Evolutionary conservation across 2,797 vertebrate species (phyloP), one percentile per base, ranked within the genome.

Genomic region (Coreius guichenoti): DNA sequence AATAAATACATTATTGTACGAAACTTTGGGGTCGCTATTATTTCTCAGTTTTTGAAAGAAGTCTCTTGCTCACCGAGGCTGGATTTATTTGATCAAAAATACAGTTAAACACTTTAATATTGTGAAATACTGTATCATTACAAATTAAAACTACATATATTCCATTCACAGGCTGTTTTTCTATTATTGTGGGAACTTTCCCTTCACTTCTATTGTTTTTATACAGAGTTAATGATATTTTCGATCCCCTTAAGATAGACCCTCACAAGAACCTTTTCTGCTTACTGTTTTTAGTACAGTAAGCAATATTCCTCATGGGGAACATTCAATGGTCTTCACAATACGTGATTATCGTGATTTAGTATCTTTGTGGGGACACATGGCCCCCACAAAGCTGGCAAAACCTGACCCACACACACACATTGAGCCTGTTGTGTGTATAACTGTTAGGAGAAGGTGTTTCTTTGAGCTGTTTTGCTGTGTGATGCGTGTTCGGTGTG

Each of bases 371-470:
- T 75, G 17, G 47, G 29, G 17, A 45, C 47, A 54, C 43, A 26
- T 70, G 33, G 29, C 31, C n/a, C 58, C 33, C 56, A 63, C 21
- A 80, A 58, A 68, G 16, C 47, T 6, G 8, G 21, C 19, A 31
- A 63, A 75, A 74, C 21, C 49, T 49, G 26, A 86, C 87, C 23
- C 82, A 88, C 89, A 86, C 77, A 86, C 77, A 85, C 69, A 67
- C 69, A 76, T 19, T 56, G 65, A 68, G 31, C 36, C 36, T 19
- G 33, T 39, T 75, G 47, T 84, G 72, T 69, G 67, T 74, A 54
- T 49, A 77, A 47, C 33, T 73, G 80, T 69, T 47, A 31, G 51
- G 16, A 61, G 73, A 63, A 33, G 33, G 19, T 58, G 70, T 81
- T 81, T 85, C 81, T 87, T 86, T 87, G 67, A 80, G 72, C 80